phyloP scores from a whole-genome alignment of 1,140 invertebrate species.

The Drosophila rhopaloa region DNA sequence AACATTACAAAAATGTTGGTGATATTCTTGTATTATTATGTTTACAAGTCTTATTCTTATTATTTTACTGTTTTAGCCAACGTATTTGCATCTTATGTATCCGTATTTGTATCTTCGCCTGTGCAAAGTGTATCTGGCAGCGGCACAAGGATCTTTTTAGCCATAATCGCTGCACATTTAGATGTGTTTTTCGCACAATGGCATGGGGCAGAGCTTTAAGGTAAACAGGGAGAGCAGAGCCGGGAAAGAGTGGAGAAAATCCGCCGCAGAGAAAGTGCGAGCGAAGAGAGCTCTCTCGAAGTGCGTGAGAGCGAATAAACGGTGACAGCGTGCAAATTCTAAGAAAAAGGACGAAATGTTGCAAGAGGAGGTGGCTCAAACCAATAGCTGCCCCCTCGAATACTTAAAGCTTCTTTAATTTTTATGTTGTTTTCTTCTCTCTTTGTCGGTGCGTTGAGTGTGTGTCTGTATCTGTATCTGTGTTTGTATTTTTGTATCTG shows the following conservation, averaged over 20 bases:
- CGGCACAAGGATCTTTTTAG: conserved; percentile 62
- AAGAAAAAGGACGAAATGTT: conserved; percentile 37
- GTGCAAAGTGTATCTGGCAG: conserved; percentile 31
- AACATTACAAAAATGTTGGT: background rate
- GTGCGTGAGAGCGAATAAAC: conserved; percentile 73
- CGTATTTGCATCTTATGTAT: conserved; percentile 25
- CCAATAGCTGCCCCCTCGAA: conserved; percentile 30
- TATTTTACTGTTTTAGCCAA: background rate
- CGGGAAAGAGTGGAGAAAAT: conserved; percentile 23
- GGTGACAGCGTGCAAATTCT: conserved; percentile 67
- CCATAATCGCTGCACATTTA: conserved; percentile 78
- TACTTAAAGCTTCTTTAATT: conserved; percentile 83
- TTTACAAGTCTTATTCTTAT: background rate
- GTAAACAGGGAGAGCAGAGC: conserved; percentile 38
- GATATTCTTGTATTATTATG: background rate
- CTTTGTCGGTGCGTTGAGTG: conserved; percentile 31
- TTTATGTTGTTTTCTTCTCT: conserved; percentile 82
- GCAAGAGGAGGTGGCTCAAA: conserved; percentile 17
- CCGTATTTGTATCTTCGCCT: conserved; percentile 39
- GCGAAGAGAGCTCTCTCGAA: conserved; percentile 17
- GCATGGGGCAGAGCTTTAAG: conserved; percentile 60
- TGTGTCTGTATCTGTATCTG: conserved; percentile 28
- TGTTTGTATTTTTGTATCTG: conserved; percentile 41
- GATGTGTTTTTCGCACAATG: conserved; percentile 60
- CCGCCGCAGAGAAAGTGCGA: conserved; percentile 24